These are phyloP conservation scores for Eustalomyia histrio DNA, from an alignment of 2,888 invertebrate species.

Conservation along the genomic window DNA sequence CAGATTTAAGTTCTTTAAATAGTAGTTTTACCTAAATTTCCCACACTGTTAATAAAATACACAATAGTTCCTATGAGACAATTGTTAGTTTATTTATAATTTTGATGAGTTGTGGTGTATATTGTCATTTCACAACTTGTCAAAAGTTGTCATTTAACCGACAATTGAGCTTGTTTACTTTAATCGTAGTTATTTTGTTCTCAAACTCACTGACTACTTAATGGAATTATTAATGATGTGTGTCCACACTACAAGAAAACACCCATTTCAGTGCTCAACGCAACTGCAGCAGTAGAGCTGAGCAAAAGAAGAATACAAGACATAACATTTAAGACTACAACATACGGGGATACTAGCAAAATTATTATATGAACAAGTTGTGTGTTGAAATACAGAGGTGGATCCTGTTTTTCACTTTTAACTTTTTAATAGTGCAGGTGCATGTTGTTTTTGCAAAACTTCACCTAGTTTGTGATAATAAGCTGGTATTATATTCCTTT, in stretches of 20 bases:
- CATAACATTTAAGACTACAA: neutral
- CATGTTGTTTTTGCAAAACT: conserved; percentile 32
- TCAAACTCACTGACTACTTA: conserved; percentile 53
- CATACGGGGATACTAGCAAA: conserved; percentile 16
- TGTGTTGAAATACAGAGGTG: conserved; percentile 9
- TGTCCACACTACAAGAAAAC: conserved; percentile 45
- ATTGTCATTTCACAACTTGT: conserved; percentile 76
- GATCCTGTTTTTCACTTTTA: conserved; percentile 61
- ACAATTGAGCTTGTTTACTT: conserved; percentile 78
- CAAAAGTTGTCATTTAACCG: conserved; percentile 78
- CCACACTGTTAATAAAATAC: conserved; percentile 12
- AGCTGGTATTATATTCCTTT: conserved; percentile 44
- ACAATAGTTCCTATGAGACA: neutral
- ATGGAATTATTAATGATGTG: conserved; percentile 60
- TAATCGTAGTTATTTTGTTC: conserved; percentile 76
- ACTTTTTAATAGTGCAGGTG: conserved; percentile 48
- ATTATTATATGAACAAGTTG: too few species aligned
- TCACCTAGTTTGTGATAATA: conserved; percentile 61
- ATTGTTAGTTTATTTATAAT: neutral
- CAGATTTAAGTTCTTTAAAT: neutral
- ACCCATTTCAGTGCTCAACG: conserved; percentile 18
- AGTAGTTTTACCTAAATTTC: neutral
- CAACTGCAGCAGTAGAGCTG: neutral
- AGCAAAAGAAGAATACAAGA: conserved; percentile 4
- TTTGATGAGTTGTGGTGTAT: conserved; percentile 18